phyloP scores from a whole-genome alignment of 2,888 invertebrate genomes.

The Allophyes oxyacanthae region DNA sequence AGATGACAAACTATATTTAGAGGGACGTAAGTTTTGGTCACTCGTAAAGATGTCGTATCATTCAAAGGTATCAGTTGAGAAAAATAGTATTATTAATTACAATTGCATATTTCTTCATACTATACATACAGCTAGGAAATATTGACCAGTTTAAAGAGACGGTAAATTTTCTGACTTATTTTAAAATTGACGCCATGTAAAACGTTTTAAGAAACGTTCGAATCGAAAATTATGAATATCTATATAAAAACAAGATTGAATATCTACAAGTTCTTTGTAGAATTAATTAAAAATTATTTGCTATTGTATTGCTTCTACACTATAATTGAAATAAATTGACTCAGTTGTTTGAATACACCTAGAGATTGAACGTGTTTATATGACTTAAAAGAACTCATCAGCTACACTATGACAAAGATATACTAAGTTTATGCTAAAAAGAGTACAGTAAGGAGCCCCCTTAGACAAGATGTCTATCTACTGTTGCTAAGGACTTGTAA shows the following conservation, averaged over 20 bases:
- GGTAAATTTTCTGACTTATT: slow-evolving; percentile 9
- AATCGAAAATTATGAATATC: slow-evolving; percentile 1
- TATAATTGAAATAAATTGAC: slow-evolving; percentile 1
- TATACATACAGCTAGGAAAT: not conserved
- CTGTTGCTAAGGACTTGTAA: too few relatives aligned
- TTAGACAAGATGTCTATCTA: not conserved
- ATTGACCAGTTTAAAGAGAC: not conserved
- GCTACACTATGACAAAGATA: slow-evolving; percentile 1
- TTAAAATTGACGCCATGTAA: slow-evolving; percentile 20
- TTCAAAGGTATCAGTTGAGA: slow-evolving; percentile 8
- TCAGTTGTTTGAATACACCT: slow-evolving; percentile 1
- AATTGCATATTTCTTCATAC: slow-evolving; percentile 28
- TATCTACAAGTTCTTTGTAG: too few relatives aligned
- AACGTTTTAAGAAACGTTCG: not conserved
- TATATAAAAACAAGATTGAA: not conserved
- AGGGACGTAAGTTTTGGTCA: not conserved
- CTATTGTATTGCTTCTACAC: slow-evolving; percentile 1
- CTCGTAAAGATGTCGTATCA: not conserved
- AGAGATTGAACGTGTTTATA: not conserved
- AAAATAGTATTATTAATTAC: slow-evolving; percentile 21
- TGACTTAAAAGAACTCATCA: slow-evolving; percentile 9
- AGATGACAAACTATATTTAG: not conserved
- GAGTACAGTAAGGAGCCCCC: not conserved
- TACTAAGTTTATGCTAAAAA: slow-evolving; percentile 1
- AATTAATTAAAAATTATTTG: not conserved